These are phyloP conservation scores for Pteronotus mesoamericanus DNA, from an alignment of 2,797 vertebrate species.

Conservation along the genomic window DNA sequence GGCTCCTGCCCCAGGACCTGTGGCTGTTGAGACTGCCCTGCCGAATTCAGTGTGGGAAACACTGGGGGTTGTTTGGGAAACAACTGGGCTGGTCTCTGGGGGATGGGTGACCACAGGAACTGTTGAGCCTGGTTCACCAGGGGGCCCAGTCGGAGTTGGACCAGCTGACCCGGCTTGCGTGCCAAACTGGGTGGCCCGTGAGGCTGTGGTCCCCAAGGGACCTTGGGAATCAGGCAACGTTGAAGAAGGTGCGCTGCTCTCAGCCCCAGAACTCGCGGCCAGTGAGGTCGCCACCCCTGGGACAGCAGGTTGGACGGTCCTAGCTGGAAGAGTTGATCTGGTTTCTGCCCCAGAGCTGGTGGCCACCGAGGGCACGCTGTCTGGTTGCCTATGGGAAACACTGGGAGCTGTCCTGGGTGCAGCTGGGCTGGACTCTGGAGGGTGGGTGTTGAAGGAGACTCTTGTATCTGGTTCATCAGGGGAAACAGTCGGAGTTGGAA, in stretches of 20 bases:
- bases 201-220: too few relatives aligned
- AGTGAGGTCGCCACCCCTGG: not conserved
- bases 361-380: too few relatives aligned
- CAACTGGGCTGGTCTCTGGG: not conserved
- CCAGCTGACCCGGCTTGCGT: not conserved
- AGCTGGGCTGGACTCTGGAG: not conserved
- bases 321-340: not conserved
- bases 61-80: not conserved
- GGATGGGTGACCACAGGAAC: not conserved
- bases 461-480: not conserved
- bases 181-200: too few relatives aligned
- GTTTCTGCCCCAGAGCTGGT: not conserved
- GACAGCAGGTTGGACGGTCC: not conserved
- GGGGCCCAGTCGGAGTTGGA: not conserved
- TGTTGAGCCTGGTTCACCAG: not conserved
- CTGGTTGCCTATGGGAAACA: not conserved
- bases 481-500: not conserved
- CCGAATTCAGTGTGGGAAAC: not conserved
- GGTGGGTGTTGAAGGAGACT: not conserved
- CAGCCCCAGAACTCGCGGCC: not conserved
- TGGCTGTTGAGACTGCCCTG: not conserved
- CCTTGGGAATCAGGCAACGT: not conserved
- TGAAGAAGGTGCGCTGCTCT: not conserved
- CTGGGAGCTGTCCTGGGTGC: not conserved
- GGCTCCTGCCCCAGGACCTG: not conserved